Conservation (phyloP, 2,888 invertebrate genomes). For the Anaspis maculata region DNA sequence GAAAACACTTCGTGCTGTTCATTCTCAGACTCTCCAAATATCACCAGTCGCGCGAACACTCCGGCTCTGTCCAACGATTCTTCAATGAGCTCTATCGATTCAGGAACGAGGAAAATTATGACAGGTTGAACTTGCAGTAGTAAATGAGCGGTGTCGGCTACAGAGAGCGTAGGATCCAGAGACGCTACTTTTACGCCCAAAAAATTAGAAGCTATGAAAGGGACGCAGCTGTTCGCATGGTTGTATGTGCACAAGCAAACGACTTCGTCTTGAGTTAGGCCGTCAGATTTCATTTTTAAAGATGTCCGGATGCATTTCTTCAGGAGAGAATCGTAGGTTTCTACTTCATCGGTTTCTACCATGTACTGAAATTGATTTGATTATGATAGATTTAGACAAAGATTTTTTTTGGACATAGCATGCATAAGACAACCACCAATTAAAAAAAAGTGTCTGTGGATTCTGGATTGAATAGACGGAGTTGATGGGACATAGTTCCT, state of each 20-base stretch:
- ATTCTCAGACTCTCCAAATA: slow-evolving; percentile 20
- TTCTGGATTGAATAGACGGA: too few species aligned
- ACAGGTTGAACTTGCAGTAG: slow-evolving; percentile 27
- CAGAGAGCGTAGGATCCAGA: slow-evolving; percentile 27
- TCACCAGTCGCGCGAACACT: slow-evolving; percentile 24
- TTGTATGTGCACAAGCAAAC: slow-evolving; percentile 44
- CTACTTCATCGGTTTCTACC: slow-evolving; percentile 36
- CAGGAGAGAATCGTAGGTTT: slow-evolving; percentile 40
- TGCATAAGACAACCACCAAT: too few species aligned
- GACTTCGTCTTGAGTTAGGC: slow-evolving; percentile 40
- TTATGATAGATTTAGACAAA: too few species aligned
- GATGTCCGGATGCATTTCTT: slow-evolving; percentile 43
- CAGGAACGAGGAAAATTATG: slow-evolving; percentile 27
- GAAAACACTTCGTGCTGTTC: background rate
- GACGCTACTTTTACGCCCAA: slow-evolving; percentile 36
- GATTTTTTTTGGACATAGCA: too few species aligned
- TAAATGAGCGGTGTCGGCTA: slow-evolving; percentile 25
- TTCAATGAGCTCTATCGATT: slow-evolving; percentile 24
- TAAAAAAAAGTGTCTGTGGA: too few species aligned
- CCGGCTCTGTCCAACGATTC: slow-evolving; percentile 20
- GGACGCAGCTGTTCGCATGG: slow-evolving; percentile 41
- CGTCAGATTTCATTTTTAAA: slow-evolving; percentile 35
- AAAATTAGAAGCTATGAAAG: slow-evolving; percentile 44
- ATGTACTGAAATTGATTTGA: slow-evolving; percentile 28
- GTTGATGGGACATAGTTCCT: too few species aligned